A percentile compares a stretch with the other conserved stretches of the same genome.
phyloP scores from a whole-genome alignment of 2,113 vertebrate species.

The Phainopepla nitens region DNA sequence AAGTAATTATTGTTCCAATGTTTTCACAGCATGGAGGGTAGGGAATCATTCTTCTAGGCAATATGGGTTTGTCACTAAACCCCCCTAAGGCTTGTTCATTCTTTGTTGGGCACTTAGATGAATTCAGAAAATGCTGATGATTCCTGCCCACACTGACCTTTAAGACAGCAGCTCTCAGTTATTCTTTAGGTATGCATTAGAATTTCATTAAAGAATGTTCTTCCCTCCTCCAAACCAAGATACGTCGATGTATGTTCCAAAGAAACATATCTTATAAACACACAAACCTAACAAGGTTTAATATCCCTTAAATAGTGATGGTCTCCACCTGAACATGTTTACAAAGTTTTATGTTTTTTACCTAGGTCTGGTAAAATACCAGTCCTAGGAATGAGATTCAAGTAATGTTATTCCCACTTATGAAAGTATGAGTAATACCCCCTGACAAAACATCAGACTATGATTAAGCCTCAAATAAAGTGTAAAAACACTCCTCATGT shows the following conservation, averaged over 20 bases:
- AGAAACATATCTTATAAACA: not conserved
- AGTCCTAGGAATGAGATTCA: not conserved
- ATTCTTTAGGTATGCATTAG: not conserved
- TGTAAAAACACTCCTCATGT: not conserved
- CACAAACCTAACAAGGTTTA: not conserved
- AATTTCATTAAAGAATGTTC: not conserved
- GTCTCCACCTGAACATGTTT: not conserved
- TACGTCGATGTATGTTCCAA: not conserved
- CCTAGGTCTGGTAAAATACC: not conserved
- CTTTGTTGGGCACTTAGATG: not conserved
- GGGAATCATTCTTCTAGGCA: not conserved
- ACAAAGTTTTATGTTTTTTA: not conserved
- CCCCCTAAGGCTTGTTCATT: not conserved
- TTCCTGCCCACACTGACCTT: conserved; percentile 16
- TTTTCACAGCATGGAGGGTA: not conserved
- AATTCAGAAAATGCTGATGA: conserved; percentile 21
- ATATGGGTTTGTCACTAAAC: not conserved
- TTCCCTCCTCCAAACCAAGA: not conserved
- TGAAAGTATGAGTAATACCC: conserved; percentile 18
- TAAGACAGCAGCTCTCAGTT: not conserved
- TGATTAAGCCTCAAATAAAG: conserved; percentile 42
- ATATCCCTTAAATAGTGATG: not conserved
- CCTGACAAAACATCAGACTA: conserved; percentile 11
- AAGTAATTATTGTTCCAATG: not conserved
- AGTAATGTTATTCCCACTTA: not conserved